phyloP scores from a whole-genome alignment of 2,888 invertebrate species.

The Meandrusa payeni region DNA sequence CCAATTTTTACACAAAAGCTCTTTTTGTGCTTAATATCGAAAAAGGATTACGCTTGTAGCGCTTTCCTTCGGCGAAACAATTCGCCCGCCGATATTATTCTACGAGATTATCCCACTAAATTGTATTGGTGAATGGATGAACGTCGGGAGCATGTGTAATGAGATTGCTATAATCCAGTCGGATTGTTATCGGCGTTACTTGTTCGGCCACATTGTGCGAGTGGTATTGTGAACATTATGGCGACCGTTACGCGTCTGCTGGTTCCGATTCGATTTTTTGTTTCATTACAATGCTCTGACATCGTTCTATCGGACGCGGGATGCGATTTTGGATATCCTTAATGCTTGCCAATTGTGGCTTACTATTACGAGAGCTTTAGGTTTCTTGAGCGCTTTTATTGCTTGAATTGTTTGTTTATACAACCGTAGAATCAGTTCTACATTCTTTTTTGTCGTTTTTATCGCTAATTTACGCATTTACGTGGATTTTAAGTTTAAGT shows the following conservation, averaged over 20 bases:
- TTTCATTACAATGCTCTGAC: conserved; percentile 21
- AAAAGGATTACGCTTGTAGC: conserved; percentile 18
- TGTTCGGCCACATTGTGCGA: conserved; percentile 24
- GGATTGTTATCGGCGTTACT: conserved; percentile 26
- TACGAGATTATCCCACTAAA: conserved; percentile 32
- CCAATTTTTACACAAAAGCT: conserved; percentile 2
- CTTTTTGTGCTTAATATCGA: conserved; percentile 17
- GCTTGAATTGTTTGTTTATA: too few species aligned
- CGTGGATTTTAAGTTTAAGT: too few species aligned
- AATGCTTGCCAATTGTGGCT: conserved; percentile 1
- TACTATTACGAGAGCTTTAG: conserved; percentile 1
- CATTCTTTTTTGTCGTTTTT: too few species aligned
- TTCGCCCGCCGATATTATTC: conserved; percentile 24
- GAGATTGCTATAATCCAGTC: conserved; percentile 28
- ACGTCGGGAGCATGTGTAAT: conserved; percentile 33
- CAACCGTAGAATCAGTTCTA: too few species aligned
- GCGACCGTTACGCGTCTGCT: conserved; percentile 22
- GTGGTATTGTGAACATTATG: conserved; percentile 27
- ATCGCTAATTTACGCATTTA: too few species aligned
- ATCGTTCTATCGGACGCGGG: conserved; percentile 1
- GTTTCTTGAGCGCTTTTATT: too few species aligned
- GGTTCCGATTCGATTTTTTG: conserved; percentile 25
- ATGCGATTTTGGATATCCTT: conserved; percentile 3
- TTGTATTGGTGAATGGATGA: conserved; percentile 29
- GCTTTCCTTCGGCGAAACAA: conserved; percentile 21